Evolutionary conservation across 2,888 invertebrate genomes (phyloP), one percentile per base, ranked within the genome.

Genomic region (Campopleginae sp.): DNA sequence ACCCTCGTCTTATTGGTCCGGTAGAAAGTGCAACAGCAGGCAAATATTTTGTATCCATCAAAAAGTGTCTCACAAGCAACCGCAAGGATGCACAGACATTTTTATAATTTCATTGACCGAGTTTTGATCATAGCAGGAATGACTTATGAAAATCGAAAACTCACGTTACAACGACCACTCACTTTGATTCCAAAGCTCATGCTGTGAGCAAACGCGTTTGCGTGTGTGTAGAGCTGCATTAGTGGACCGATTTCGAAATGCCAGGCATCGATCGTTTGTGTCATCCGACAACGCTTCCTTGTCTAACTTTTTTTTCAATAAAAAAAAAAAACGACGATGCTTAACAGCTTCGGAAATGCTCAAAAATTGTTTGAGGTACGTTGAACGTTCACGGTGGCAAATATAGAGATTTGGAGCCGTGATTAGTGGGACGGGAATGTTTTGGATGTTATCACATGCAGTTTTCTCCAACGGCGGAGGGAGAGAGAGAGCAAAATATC

Each of bases 391-490:
- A n/a, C n/a, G n/a, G n/a, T n/a, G n/a, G n/a, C n/a, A n/a, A n/a
- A n/a, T n/a, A n/a, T n/a, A n/a, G n/a, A n/a, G n/a, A n/a, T n/a
- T n/a, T n/a, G 27, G 33, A 17, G 17, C 6, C 12, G 23, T 44
- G 31, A 27, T 38, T 38, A 38, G 7, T n/a, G 58, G 58, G 46
- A 42, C 58, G 61, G 54, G 33, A 31, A 33, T 65, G 66, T 48
- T 23, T 33, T 38, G 23, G 70, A 72, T 48, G 66, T 75, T 70
- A 79, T 83, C 70, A 74, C 74, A 38, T 38, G 10, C 38, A 27
- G 51, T 83, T 79, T 79, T 48, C n/a, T 33, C 42, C 44, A 44
- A 33, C 70, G 63, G 74, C 54, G 54, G 38, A 38, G 38, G 10
- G 8, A 38, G 7, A 38, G 38, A 33, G 33, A 33, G 33, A 66